Evolutionary conservation across 2,888 invertebrate genomes (phyloP), one percentile per base, ranked within the genome.

Genomic region (Orthosia incerta): DNA sequence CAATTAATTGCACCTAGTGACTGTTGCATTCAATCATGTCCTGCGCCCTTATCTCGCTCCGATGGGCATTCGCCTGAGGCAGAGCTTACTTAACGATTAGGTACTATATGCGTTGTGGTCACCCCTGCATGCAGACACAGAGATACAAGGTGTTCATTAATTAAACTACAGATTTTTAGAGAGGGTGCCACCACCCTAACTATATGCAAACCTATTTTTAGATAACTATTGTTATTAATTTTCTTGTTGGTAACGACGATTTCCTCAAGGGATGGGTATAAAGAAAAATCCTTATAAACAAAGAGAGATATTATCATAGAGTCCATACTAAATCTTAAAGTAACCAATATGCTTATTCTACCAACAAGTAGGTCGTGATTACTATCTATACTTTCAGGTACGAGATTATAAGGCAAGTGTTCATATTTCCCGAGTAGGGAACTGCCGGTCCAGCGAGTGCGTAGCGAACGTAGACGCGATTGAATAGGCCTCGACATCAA

Each of bases 401-500:
- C 51, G 69, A 51, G 55, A 80, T 71, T 80, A 66, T 26, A 39
- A 71, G 60, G 60, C 50, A 83, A 75, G 66, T 56, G 55, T 84
- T 66, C 65, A 83, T 70, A 71, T 74, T 68, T 74, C 31, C 55
- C 18, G 59, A 76, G 75, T 82, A 78, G 3, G 7, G 20, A 20
- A 65, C 64, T 71, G 72, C 84, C 81, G 85, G 85, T 86, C 84
- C 83, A 87, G 79, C 68, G 80, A 69, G 64, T 80, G 74, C 79
- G 81, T 80, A 81, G 69, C 79, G 60, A 82, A 69, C 62, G 74
- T 71, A 76, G 76, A 59, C 75, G 75, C 75, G 81, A 79, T 78
- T 87, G 80, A 82, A 85, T 88, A 86, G 83, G 74, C 85, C 76
- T 82, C 79, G 78, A 84, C 80, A 80, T 90, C 88, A 89, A 89